These are phyloP conservation scores for Sebastes hubbsi DNA, from an alignment of 2,797 vertebrate species.

Conservation along the genomic window DNA sequence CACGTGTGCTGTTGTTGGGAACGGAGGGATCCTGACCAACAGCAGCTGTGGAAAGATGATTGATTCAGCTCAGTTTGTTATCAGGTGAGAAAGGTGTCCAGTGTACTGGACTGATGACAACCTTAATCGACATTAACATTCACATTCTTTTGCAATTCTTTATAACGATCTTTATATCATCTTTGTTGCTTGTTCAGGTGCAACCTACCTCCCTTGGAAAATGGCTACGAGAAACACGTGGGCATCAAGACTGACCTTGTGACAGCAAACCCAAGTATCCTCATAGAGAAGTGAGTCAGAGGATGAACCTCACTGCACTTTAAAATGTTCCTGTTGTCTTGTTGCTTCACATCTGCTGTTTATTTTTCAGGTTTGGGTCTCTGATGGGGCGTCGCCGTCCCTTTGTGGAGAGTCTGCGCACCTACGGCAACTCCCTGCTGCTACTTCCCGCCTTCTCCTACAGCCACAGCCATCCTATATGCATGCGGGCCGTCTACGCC, in stretches of 20 bases:
- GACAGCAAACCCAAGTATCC: slow-evolving; percentile 93
- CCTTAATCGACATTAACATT: not conserved
- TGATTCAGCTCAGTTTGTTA: slow-evolving; percentile 89
- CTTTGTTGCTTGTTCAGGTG: slow-evolving; percentile 79
- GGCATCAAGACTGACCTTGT: slow-evolving; percentile 91
- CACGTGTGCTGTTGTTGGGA: slow-evolving; percentile 92
- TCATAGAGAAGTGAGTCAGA: slow-evolving; percentile 86
- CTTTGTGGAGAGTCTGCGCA: slow-evolving; percentile 85
- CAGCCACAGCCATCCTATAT: slow-evolving; percentile 83
- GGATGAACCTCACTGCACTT: not conserved
- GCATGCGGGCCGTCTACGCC: slow-evolving; percentile 86
- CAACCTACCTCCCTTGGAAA: slow-evolving; percentile 89
- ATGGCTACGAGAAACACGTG: slow-evolving; percentile 84
- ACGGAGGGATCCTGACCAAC: slow-evolving; percentile 89
- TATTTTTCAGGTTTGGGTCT: slow-evolving; percentile 6
- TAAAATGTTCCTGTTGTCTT: not conserved
- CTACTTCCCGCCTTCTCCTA: slow-evolving; percentile 91
- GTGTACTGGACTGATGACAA: not conserved
- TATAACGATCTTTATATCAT: not conserved
- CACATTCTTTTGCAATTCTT: not conserved
- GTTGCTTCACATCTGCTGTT: not conserved
- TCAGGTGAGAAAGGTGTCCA: slow-evolving; percentile 81
- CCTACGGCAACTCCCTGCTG: slow-evolving; percentile 82
- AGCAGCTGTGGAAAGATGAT: slow-evolving; percentile 91
- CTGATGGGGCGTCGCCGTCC: slow-evolving; percentile 83